A percentile compares a stretch with the other conserved stretches of the same genome.
Evolutionary conservation across 2,888 invertebrate genomes (phyloP).

Genomic region (Philopedon plagiatum): DNA sequence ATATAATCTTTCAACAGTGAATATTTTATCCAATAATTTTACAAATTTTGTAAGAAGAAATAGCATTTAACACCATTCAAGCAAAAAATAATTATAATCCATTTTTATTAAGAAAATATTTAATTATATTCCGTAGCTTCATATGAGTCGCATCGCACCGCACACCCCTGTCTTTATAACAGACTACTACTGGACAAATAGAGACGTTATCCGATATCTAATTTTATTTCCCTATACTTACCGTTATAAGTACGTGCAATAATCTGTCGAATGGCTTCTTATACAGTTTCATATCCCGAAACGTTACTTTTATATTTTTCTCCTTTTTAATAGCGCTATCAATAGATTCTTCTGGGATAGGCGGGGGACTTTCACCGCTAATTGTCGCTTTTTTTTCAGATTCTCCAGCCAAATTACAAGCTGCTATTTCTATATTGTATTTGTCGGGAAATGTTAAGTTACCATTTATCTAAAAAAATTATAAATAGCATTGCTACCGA

Average conservation of each 20-base stretch:
- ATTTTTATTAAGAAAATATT: too few species aligned
- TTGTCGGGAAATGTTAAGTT: slow-evolving; percentile 1
- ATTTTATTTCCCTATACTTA: not conserved
- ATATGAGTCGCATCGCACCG: too few species aligned
- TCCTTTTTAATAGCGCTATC: not conserved
- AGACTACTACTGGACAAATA: too few species aligned
- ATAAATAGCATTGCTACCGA: too few species aligned
- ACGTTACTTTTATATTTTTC: not conserved
- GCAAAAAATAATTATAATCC: too few species aligned
- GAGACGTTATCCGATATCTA: too few species aligned
- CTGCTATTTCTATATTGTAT: not conserved
- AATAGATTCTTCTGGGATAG: not conserved
- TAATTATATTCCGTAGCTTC: too few species aligned
- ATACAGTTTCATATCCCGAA: not conserved
- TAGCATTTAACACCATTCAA: too few species aligned
- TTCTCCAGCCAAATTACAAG: not conserved
- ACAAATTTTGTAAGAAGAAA: too few species aligned
- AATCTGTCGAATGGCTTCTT: not conserved
- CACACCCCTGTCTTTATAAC: too few species aligned
- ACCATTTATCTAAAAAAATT: slow-evolving; percentile 38
- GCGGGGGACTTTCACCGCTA: slow-evolving; percentile 9
- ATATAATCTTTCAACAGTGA: too few species aligned
- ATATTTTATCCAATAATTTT: too few species aligned
- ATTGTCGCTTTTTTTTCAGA: not conserved
- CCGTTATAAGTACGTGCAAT: not conserved